A percentile compares a stretch with the other conserved stretches of the same genome.
These are phyloP conservation scores for Perccottus glenii DNA, from an alignment of 2,113 vertebrate species.

Conservation along the genomic window DNA sequence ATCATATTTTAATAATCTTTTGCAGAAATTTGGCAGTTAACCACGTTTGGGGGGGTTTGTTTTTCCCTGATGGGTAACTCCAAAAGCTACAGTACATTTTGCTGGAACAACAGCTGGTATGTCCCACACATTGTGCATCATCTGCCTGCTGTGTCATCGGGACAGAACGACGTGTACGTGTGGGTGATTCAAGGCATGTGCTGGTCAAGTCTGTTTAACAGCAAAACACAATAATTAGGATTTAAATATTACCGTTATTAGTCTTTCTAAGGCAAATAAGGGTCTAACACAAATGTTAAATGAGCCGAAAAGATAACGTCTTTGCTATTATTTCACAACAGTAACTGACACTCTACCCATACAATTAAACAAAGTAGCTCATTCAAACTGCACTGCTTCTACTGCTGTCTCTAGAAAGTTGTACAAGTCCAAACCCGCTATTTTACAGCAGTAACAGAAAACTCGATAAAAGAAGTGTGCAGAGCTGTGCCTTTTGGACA, in stretches of 20 bases:
- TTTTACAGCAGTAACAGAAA: background rate
- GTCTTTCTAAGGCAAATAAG: background rate
- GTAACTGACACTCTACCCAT: background rate
- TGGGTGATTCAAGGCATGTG: conserved; percentile 69
- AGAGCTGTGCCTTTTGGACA: background rate
- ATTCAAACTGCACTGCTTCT: too few species aligned
- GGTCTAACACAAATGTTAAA: background rate
- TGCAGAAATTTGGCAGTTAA: background rate
- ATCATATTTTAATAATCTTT: background rate
- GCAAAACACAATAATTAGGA: conserved; percentile 40
- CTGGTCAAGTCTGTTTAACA: conserved; percentile 39
- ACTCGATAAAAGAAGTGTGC: background rate
- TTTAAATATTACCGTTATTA: conserved; percentile 2
- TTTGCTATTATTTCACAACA: background rate
- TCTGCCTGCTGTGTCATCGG: conserved; percentile 69
- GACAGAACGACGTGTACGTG: conserved; percentile 70
- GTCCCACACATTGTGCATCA: conserved; percentile 71
- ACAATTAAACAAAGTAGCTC: too few species aligned
- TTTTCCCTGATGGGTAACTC: conserved; percentile 20
- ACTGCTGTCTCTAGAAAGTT: too few species aligned
- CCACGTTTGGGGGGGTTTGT: background rate
- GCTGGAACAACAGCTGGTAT: conserved; percentile 69
- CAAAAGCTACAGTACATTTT: conserved; percentile 24
- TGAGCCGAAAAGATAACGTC: background rate
- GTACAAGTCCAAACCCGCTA: background rate